Evolutionary conservation across 2,888 invertebrate genomes (phyloP), one percentile per base, ranked within the genome.

Genomic region (Prosopocoilus inquinatus): DNA sequence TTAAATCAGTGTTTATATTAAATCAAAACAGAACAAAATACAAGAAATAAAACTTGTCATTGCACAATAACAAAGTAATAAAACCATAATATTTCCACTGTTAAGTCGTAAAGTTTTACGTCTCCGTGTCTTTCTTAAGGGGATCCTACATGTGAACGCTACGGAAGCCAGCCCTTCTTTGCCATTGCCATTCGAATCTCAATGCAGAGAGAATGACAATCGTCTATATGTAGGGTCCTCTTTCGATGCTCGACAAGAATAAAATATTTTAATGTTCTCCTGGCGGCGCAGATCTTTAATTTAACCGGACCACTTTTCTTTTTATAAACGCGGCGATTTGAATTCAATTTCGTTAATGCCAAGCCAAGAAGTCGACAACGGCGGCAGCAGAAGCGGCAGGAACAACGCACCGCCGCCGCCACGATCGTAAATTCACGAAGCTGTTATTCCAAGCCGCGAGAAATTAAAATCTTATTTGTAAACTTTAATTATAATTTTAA

Each of bases 41-140:
- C 62, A 50, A 56, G 61, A 66, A 66, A 69, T 69, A 69, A n/a
- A 67, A 68, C 66, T 68, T 66, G 67, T 68, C 67, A 60, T 61
- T 61, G 67, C 67, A 28, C 20, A 67, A 68, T 69, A 68, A 67
- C 67, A 64, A 53, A 60, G 67, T 63, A 64, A 62, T 70, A 69
- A 70, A 70, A 67, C 67, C 59, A 65, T 64, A 64, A 67, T 67
- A 68, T 67, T 70, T 67, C 67, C 67, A 67, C 68, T 69, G 67
- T 66, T 65, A 62, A 62, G 63, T 66, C 68, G 66, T 68, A 69
- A 69, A 68, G 51, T 59, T 57, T 53, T 55, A 55, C 51, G 50
- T 39, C 49, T 52, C 51, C 48, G 33, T 35, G 35, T 38, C 28
- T 45, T 28, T 38, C 44, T 28, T n/a, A n/a, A n/a, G n/a, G n/a